These are phyloP conservation scores for Sebastes schlegelii DNA, from an alignment of 2,113 vertebrate genomes.

Conservation along the genomic window DNA sequence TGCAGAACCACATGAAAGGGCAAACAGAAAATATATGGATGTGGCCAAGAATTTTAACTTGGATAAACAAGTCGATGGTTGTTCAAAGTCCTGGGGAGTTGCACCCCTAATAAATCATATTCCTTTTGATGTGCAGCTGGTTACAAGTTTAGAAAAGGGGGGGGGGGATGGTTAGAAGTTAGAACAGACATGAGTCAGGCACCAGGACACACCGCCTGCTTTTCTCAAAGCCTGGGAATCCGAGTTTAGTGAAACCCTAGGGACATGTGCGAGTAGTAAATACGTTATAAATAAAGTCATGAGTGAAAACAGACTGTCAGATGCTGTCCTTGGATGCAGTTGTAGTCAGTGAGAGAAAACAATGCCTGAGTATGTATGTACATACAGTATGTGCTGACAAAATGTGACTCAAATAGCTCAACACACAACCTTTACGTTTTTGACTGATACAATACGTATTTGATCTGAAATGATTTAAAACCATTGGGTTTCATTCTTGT, in stretches of 20 bases:
- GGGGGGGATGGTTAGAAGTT: constrained; percentile 71
- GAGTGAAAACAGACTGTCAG: constrained; percentile 67
- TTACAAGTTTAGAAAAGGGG: constrained; percentile 77
- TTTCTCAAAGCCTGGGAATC: constrained; percentile 75
- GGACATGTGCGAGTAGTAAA: constrained; percentile 71
- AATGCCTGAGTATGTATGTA: constrained; percentile 30
- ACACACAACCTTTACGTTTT: not conserved
- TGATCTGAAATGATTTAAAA: constrained; percentile 1
- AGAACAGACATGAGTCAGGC: constrained; percentile 76
- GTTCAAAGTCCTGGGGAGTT: constrained; percentile 79
- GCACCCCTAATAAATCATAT: constrained; percentile 80
- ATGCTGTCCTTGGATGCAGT: constrained; percentile 48
- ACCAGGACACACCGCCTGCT: constrained; percentile 61
- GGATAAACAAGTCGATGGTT: constrained; percentile 83
- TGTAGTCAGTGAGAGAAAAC: constrained; percentile 41
- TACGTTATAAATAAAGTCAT: constrained; percentile 76
- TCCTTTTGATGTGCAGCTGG: constrained; percentile 85
- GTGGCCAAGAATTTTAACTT: constrained; percentile 80
- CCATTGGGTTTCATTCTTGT: not conserved
- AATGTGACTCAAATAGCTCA: not conserved
- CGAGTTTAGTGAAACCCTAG: constrained; percentile 58
- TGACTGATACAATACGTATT: not conserved
- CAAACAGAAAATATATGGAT: constrained; percentile 71
- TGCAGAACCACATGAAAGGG: constrained; percentile 80
- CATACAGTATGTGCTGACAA: constrained; percentile 10